Conservation (phyloP, 2,888 invertebrate genomes). For the Hypsopygia costalis region DNA sequence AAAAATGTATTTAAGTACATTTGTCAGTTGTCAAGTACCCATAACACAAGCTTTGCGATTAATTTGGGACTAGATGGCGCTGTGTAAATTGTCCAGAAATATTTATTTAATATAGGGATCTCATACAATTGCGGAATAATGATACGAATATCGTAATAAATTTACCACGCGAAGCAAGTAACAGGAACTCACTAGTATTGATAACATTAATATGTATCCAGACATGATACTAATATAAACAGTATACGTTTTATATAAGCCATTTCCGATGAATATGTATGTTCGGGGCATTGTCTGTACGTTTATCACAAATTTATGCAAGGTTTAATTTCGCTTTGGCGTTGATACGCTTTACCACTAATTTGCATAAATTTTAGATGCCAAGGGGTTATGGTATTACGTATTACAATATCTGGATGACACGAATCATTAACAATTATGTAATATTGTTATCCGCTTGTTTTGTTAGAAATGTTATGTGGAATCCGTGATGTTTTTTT, state of each 20-base stretch:
- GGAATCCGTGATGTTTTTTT: background rate
- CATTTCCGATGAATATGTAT: constrained; percentile 22
- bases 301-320: constrained; percentile 22
- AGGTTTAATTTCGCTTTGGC: constrained; percentile 9
- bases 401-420: background rate
- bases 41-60: too few relatives aligned
- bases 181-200: too few relatives aligned
- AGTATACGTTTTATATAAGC: constrained; percentile 5
- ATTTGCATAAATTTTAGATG: constrained; percentile 9
- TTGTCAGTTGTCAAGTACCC: too few relatives aligned
- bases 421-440: background rate
- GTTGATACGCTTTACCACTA: constrained; percentile 8
- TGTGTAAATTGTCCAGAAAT: too few relatives aligned
- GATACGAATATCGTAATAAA: too few relatives aligned
- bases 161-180: too few relatives aligned
- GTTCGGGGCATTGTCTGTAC: constrained; percentile 12
- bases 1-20: too few relatives aligned
- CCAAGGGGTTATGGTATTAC: constrained; percentile 4
- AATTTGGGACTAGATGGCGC: too few relatives aligned
- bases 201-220: too few relatives aligned
- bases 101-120: too few relatives aligned
- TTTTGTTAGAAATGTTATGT: background rate
- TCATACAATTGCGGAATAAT: too few relatives aligned
- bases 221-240: constrained; percentile 1
- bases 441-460: too few relatives aligned